Conservation (phyloP, 2,113 vertebrate species). For the Epinephelus cyanopodus region DNA sequence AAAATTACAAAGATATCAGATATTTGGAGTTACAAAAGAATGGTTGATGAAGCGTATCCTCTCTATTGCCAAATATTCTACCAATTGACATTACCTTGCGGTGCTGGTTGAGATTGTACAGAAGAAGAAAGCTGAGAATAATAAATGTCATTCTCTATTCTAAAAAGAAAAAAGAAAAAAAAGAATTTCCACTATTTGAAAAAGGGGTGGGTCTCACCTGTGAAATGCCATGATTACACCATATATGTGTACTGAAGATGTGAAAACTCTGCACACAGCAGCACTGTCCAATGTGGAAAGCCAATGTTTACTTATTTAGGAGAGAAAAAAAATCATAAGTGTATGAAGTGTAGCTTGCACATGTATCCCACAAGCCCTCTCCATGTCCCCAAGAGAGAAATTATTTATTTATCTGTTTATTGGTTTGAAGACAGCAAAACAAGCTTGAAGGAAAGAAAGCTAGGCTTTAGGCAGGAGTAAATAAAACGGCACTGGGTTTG, state of each 20-base stretch:
- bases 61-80: slow-evolving; percentile 68
- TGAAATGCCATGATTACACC: slow-evolving; percentile 65
- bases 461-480: slow-evolving; percentile 76
- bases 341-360: slow-evolving; percentile 82
- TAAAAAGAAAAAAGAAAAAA: slow-evolving; percentile 22
- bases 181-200: slow-evolving; percentile 26
- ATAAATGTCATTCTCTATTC: slow-evolving; percentile 42
- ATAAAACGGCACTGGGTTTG: slow-evolving; percentile 88
- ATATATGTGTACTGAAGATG: slow-evolving; percentile 66
- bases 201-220: slow-evolving; percentile 27
- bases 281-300: slow-evolving; percentile 73
- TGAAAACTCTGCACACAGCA: slow-evolving; percentile 68
- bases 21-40: slow-evolving; percentile 31
- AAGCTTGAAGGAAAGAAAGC: slow-evolving; percentile 83
- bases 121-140: slow-evolving; percentile 27
- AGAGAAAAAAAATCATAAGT: slow-evolving; percentile 54
- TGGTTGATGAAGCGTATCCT: slow-evolving; percentile 48
- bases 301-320: slow-evolving; percentile 80
- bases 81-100: slow-evolving; percentile 47
- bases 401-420: slow-evolving; percentile 92
- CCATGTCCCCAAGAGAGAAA: slow-evolving; percentile 78
- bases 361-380: slow-evolving; percentile 70
- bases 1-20: slow-evolving; percentile 21
- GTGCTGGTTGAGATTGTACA: slow-evolving; percentile 54
- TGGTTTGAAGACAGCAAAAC: slow-evolving; percentile 77